Conservation (phyloP, 2,888 invertebrate species). For the Exocentrus adspersus region DNA sequence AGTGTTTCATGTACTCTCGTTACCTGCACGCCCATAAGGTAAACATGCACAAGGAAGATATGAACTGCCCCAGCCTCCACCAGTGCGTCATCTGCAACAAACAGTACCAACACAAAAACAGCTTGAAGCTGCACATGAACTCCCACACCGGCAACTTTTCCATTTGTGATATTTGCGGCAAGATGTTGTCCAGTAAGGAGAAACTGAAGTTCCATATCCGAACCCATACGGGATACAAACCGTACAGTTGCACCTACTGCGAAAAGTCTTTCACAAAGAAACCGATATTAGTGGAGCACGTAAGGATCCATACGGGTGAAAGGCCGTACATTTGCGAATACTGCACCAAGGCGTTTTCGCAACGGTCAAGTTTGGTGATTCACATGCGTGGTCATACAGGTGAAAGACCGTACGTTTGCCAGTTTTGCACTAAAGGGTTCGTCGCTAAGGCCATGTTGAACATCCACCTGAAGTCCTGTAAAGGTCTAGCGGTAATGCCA, state of each 20-base stretch:
- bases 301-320: slow-evolving; percentile 60
- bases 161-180: slow-evolving; percentile 71
- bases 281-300: slow-evolving; percentile 59
- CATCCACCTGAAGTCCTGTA: slow-evolving; percentile 69
- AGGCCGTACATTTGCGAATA: slow-evolving; percentile 66
- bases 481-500: slow-evolving; percentile 46
- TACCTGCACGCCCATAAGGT: slow-evolving; percentile 60
- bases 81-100: slow-evolving; percentile 62
- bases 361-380: slow-evolving; percentile 72
- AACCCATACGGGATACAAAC: slow-evolving; percentile 60
- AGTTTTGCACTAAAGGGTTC: slow-evolving; percentile 70
- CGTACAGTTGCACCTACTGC: slow-evolving; percentile 59
- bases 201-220: slow-evolving; percentile 65
- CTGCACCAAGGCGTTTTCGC: slow-evolving; percentile 72
- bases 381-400: slow-evolving; percentile 74
- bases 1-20: slow-evolving; percentile 64
- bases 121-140: slow-evolving; percentile 62
- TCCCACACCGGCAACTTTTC: slow-evolving; percentile 66
- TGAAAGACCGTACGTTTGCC: slow-evolving; percentile 70
- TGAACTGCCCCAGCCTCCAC: slow-evolving; percentile 55
- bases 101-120: slow-evolving; percentile 61
- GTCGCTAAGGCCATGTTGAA: slow-evolving; percentile 72
- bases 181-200: slow-evolving; percentile 66
- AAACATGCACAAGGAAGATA: slow-evolving; percentile 57
- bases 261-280: slow-evolving; percentile 62